Evolutionary conservation across 2,888 invertebrate species (phyloP), one percentile per base, ranked within the genome.

Genomic region (Caenorhabditis parvicauda): DNA sequence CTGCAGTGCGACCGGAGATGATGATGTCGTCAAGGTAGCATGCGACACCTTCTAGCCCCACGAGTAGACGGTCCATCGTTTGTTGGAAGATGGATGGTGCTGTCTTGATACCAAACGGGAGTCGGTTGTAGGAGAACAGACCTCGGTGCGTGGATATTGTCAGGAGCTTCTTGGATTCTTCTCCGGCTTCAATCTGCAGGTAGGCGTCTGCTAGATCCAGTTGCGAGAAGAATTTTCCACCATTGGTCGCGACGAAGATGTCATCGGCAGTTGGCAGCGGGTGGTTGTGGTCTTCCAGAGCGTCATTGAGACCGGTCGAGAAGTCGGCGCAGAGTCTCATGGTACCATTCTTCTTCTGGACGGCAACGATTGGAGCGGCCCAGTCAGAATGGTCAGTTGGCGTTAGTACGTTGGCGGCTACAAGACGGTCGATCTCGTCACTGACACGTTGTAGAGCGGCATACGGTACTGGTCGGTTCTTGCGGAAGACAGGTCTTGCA

Each of bases 161-260:
- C 3, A 61, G 37, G 2, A 65, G 19, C 21, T 70, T 32, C 32
- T 52, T 50, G 5, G 64, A 55, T 7, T 57, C 51, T 1, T 65
- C 66, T 19, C 57, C 64, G 27, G 72, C 17, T 27, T 55, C 55
- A 3, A 74, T 28, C 27, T 74, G 73, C 1, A 74, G 62, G 41
- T 71, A 74, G 1, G 73, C 74, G 7, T 70, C 70, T 4, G 63
- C 38, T 17, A 74, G 39, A 49, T 73, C 74, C 32, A 72, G 43
- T 48, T 59, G 51, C 2, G 65, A 52, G 63, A 70, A 72, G 32
- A 54, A 22, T 17, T 27, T 24, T 1, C 65, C 55, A 9, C 74
- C 67, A 37, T 67, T 60, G 19, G 72, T 54, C 6, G 43, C 49
- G 6, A 49, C 37, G 25, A 74, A 67, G 3, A 72, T 42, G 50